These are phyloP conservation scores for Halictus quadricinctus DNA, from an alignment of 2,888 invertebrate species.

Conservation along the genomic window DNA sequence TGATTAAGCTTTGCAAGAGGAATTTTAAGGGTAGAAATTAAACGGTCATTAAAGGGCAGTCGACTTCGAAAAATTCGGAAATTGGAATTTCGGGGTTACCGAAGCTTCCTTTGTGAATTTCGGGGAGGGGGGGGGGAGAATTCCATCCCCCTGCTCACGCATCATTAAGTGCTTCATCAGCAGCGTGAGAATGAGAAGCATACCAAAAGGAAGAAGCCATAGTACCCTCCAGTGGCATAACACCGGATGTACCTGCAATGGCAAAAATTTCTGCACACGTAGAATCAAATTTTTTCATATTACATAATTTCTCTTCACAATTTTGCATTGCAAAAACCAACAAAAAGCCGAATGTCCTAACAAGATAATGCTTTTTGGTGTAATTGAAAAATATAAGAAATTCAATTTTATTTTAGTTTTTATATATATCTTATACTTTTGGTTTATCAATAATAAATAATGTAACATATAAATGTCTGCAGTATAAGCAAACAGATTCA, in stretches of 20 bases:
- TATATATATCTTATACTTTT: not conserved
- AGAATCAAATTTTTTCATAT: not conserved
- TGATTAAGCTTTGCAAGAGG: not conserved
- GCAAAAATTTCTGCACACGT: conserved; percentile 1
- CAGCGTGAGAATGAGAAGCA: conserved; percentile 16
- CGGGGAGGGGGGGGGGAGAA: not conserved
- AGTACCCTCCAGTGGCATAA: not conserved
- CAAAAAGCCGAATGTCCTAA: not conserved
- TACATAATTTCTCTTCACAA: not conserved
- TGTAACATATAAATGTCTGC: not conserved
- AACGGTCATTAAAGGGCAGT: not conserved
- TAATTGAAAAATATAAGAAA: not conserved
- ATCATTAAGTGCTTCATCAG: conserved; percentile 22
- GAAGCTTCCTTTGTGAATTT: conserved; percentile 6
- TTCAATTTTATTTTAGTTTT: not conserved
- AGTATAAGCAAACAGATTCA: no score
- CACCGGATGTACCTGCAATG: conserved; percentile 5
- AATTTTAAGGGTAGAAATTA: not conserved
- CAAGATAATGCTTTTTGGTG: not conserved
- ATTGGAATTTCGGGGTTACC: conserved; percentile 11
- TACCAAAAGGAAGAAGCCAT: conserved; percentile 16
- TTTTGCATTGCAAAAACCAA: not conserved
- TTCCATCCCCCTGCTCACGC: conserved; percentile 9
- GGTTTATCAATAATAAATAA: not conserved
- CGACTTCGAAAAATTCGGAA: not conserved